A percentile compares a stretch with the other conserved stretches of the same genome.
Conservation (phyloP, 2,888 invertebrate genomes). For the Pachliopta kotzebuea region DNA sequence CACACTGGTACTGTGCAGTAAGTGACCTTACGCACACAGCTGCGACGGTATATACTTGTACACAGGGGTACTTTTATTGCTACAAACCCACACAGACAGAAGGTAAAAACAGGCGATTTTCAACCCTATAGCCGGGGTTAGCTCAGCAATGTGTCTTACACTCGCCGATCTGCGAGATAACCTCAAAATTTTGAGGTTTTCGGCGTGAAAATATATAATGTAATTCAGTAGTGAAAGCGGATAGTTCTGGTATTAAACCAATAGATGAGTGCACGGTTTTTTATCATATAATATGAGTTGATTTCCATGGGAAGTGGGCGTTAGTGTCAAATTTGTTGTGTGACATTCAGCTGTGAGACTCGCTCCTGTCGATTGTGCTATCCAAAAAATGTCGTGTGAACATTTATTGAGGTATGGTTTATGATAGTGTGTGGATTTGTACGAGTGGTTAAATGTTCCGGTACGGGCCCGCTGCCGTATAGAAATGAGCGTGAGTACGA, state of each 20-base stretch:
- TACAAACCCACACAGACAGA: constrained; percentile 48
- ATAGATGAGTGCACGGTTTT: constrained; percentile 1
- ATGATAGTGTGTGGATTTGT: constrained; percentile 41
- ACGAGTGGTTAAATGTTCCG: constrained; percentile 48
- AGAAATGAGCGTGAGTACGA: constrained; percentile 67
- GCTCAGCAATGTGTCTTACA: constrained; percentile 66
- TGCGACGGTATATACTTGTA: constrained; percentile 35
- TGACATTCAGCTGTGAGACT: constrained; percentile 35
- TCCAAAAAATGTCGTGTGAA: constrained; percentile 37
- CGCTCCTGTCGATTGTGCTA: constrained; percentile 30
- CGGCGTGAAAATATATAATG: constrained; percentile 46
- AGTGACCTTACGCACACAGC: constrained; percentile 41
- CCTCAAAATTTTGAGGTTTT: constrained; percentile 69
- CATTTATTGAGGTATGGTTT: constrained; percentile 34
- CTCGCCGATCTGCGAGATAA: constrained; percentile 70
- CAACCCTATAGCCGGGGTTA: constrained; percentile 53
- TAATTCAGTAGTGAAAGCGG: constrained; percentile 37
- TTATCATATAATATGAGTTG: constrained; percentile 7
- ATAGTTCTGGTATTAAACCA: constrained; percentile 3
- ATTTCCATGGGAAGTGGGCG: constrained; percentile 6
- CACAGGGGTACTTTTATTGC: constrained; percentile 36
- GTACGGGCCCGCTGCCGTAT: constrained; percentile 30
- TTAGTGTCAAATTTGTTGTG: constrained; percentile 34
- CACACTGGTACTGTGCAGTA: constrained; percentile 45
- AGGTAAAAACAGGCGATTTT: constrained; percentile 49